Evolutionary conservation across 2,113 vertebrate genomes (phyloP).

Genomic region (Anseranas semipalmata): DNA sequence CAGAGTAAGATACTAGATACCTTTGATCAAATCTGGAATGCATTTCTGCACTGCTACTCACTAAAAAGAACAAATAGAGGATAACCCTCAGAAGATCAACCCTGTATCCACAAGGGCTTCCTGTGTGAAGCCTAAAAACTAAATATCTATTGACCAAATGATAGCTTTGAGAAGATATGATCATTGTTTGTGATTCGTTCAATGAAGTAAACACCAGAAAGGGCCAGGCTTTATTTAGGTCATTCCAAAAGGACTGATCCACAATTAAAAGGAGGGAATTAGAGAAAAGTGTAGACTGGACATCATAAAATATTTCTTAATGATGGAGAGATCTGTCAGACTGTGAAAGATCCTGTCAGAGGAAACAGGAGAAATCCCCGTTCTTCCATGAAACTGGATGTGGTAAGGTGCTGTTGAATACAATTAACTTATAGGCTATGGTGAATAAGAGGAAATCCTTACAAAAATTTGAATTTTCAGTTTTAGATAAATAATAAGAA

Average conservation of each 20-base stretch:
- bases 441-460: background rate
- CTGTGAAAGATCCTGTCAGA: background rate
- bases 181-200: background rate
- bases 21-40: conserved; percentile 61
- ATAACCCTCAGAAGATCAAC: conserved; percentile 29
- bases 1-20: conserved; percentile 14
- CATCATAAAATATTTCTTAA: background rate
- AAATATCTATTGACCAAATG: conserved; percentile 12
- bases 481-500: background rate
- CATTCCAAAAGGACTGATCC: background rate
- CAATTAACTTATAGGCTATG: fast-evolving
- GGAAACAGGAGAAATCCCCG: background rate
- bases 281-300: background rate
- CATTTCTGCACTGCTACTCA: background rate
- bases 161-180: background rate
- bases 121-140: background rate
- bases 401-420: background rate
- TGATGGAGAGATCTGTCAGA: background rate
- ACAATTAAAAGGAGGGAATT: background rate
- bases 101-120: background rate
- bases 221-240: background rate
- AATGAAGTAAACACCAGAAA: background rate
- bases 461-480: background rate
- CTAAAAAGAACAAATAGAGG: conserved; percentile 67
- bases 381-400: background rate